A percentile compares a stretch with the other conserved stretches of the same genome.
phyloP scores from a whole-genome alignment of 2,797 vertebrate species.

The Sebastes matsubarae region DNA sequence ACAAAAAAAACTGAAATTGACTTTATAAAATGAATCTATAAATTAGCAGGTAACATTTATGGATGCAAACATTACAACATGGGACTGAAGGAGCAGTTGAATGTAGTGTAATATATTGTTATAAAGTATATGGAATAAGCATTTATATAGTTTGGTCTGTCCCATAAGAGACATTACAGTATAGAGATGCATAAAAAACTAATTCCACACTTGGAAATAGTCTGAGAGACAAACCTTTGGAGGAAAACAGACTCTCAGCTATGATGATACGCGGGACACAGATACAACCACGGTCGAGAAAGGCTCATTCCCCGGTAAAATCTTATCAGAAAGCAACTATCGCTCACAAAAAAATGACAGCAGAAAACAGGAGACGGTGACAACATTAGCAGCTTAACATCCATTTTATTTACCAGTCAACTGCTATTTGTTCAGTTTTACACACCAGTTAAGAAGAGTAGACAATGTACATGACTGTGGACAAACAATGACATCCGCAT shows the following conservation, averaged over 20 bases:
- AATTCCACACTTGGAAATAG: not conserved
- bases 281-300: not conserved
- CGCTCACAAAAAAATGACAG: not conserved
- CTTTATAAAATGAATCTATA: not conserved
- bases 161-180: not conserved
- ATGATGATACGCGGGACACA: not conserved
- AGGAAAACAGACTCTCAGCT: not conserved
- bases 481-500: not conserved
- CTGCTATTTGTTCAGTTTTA: not conserved
- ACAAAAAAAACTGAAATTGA: not conserved
- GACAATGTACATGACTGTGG: not conserved
- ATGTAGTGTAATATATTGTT: not conserved
- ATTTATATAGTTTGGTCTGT: not conserved
- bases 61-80: not conserved
- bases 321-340: not conserved
- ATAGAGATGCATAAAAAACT: not conserved
- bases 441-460: not conserved
- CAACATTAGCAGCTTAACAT: not conserved
- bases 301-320: not conserved
- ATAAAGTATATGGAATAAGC: no score
- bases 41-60: not conserved
- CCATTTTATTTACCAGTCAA: not conserved
- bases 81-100: not conserved
- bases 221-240: not conserved
- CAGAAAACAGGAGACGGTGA: not conserved